Evolutionary conservation across 2,797 vertebrate genomes (phyloP).

Genomic region (Delichon dasypus): DNA sequence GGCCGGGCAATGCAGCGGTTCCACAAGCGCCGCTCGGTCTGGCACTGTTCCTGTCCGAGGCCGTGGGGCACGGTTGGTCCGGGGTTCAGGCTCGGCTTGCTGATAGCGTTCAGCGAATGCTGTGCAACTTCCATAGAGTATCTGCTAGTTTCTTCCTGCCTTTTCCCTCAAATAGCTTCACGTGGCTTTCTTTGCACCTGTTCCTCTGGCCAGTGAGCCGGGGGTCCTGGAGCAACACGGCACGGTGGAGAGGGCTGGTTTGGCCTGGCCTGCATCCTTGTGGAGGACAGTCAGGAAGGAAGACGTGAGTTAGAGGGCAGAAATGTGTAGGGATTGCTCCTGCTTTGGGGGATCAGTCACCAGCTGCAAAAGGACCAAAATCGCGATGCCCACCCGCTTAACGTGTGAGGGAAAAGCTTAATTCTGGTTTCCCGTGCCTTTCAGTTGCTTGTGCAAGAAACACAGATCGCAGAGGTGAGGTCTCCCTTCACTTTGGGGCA

Average conservation of each 20-base stretch:
- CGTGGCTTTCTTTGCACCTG: not conserved
- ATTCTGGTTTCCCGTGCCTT: not conserved
- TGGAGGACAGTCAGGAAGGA: not conserved
- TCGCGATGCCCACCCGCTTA: fast-evolving
- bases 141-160: fast-evolving
- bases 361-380: not conserved
- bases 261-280: not conserved
- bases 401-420: fast-evolving
- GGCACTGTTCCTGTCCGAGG: not conserved
- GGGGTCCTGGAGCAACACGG: not conserved
- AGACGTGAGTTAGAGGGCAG: not conserved
- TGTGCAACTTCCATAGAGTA: fast-evolving
- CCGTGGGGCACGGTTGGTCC: fast-evolving
- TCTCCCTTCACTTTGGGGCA: not conserved
- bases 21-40: fast-evolving
- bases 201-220: not conserved
- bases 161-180: not conserved
- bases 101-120: fast-evolving
- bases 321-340: not conserved
- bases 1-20: fast-evolving
- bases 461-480: fast-evolving
- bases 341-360: not conserved
- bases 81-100: not conserved
- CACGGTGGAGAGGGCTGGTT: fast-evolving
- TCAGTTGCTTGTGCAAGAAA: not conserved